Evolutionary conservation across 1,140 invertebrate genomes (phyloP).

Genomic region (Amyelois transitella): DNA sequence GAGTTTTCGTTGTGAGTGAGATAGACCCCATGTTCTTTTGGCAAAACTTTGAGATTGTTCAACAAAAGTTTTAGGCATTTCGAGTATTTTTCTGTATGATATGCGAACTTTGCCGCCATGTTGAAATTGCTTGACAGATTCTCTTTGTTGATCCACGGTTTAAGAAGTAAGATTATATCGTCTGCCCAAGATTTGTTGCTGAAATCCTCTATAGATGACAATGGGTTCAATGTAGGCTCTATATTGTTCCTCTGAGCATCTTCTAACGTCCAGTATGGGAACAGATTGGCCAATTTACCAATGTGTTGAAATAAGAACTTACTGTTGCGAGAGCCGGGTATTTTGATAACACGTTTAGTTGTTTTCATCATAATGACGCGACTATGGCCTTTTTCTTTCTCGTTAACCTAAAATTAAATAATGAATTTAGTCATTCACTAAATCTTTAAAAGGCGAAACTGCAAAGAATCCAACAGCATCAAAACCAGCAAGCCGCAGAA

Average conservation of each 20-base stretch:
- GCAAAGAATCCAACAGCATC: no score
- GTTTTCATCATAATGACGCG: constrained; percentile 68
- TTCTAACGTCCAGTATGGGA: constrained; percentile 48
- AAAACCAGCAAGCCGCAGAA: no score
- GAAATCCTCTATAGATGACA: constrained; percentile 41
- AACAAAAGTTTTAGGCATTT: constrained; percentile 45
- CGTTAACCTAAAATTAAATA: constrained; percentile 13
- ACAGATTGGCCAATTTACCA: constrained; percentile 54
- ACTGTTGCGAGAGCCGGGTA: constrained; percentile 49
- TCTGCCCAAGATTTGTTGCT: constrained; percentile 60
- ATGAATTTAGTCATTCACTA: no score
- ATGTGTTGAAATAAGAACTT: constrained; percentile 57
- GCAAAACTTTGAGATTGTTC: constrained; percentile 31
- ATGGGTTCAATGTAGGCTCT: constrained; percentile 39
- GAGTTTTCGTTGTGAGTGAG: constrained; percentile 17
- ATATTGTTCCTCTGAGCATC: constrained; percentile 41
- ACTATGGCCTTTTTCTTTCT: constrained; percentile 43
- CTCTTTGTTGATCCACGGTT: constrained; percentile 51
- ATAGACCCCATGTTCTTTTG: constrained; percentile 33
- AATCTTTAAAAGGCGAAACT: no score
- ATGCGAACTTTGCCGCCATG: constrained; percentile 56
- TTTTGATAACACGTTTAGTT: constrained; percentile 63
- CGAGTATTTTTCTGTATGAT: constrained; percentile 40
- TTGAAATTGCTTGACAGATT: constrained; percentile 39
- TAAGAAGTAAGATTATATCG: constrained; percentile 45